Base-by-base conservation (phyloP, 2,888 invertebrate genomes). In the Drosophila infuscata region DNA sequence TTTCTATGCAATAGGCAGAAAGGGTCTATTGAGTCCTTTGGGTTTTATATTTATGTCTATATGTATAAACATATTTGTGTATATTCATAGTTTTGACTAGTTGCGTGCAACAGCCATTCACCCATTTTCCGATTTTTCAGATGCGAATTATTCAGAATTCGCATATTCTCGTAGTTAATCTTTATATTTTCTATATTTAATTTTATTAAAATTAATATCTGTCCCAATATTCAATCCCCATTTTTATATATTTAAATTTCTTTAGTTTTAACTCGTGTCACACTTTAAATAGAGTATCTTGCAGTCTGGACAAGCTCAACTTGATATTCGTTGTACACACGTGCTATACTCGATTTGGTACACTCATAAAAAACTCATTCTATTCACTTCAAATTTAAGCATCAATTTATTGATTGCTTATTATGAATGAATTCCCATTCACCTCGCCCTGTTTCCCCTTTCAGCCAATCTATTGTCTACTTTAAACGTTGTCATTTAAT, bases 341-440 rank as follows among this genome's bases (percentile, higher is more conserved):
- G 69, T 65, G 74, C 49, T 51, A n/a, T 56, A 32, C 30, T 54
- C 56, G 15, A 53, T 76, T 30, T 51, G 38, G 53, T 66, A 52
- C 43, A 69, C 54, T 66, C 81, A 67, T 38, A 35, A 25, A 57
- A 52, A 70, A 36, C 51, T 52, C 32, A 71, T 49, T 68, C 17
- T 25, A 36, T 43, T 36, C 52, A 41, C 30, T 35, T 65, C 33
- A 49, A 54, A 15, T 53, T 30, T 49, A 53, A 63, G 11, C 43
- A 64, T 58, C 59, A 35, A 76, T 58, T 70, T 46, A 62, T 61
- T 46, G 52, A 64, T 52, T 64, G 36, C 36, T 48, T 60, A 64
- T 48, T 60, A 64, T 52, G 4, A 46, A 56, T 51, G 30, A n/a
- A 36, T n/a, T n/a, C 5, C 11, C n/a, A 5, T 5, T 8, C 25